Evolutionary conservation across 1,140 invertebrate species (phyloP), one percentile per base, ranked within the genome.

Genomic region (Tigriopus japonicus): DNA sequence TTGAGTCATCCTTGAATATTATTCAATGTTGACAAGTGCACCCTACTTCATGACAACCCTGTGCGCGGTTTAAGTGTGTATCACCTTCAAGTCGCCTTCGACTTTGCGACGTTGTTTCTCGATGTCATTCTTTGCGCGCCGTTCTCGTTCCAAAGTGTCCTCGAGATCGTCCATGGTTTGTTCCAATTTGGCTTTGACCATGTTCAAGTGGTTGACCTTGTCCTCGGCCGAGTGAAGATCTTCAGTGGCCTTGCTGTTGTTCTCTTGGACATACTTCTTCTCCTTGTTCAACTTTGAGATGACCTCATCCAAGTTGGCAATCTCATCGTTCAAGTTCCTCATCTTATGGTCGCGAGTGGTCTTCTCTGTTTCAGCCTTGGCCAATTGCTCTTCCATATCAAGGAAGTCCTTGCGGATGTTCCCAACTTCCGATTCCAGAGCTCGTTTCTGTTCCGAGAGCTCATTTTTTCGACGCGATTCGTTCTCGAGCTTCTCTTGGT

Each of bases 201-300:
- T 98, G 80, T 90, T 97, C 68, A 98, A 81, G 76, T 98, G 94
- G 77, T 98, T 98, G 68, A 94, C 87, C 76, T 98, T 98, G 76
- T 98, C 95, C 75, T 98, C 94, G 67, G 93, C 87, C 64, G 88
- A 86, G 74, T 95, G 87, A 63, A 64, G 71, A 63, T 78, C 75
- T 65, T 79, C 79, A 58, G 72, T 64, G 6, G 76, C 73, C 68
- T 79, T 80, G 65, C 75, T 75, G 63, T 73, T 72, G 53, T 69
- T 65, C 65, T 81, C 79, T 62, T 81, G 77, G 59, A 77, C 65
- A 42, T 68, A 68, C 67, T 78, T 79, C 69, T 77, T 78, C 62
- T 78, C 77, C 65, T 77, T 78, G 65, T 70, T 71, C 56, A 78
- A 65, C 67, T 77, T 79, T 60, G 72, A 71, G 56, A 79, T 73